phyloP scores from a whole-genome alignment of 2,797 vertebrate genomes.

The Anisognathus igniventris region DNA sequence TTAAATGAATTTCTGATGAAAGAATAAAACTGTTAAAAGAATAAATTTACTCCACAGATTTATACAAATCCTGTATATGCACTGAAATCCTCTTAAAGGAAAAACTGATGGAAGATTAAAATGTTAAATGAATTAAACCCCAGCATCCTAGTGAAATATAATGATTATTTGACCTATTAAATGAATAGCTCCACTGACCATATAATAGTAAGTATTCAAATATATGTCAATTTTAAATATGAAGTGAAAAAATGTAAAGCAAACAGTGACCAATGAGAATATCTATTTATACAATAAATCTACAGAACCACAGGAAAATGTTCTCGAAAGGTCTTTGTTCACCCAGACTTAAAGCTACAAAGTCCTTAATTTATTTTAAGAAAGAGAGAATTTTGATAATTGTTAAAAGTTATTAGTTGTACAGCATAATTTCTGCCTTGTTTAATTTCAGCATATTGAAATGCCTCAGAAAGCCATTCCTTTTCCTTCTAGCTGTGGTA shows the following conservation, averaged over 20 bases:
- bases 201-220: slow-evolving; percentile 56
- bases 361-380: not conserved
- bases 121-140: slow-evolving; percentile 76
- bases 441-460: not conserved
- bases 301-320: slow-evolving; percentile 5
- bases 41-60: slow-evolving; percentile 78
- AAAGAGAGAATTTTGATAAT: not conserved
- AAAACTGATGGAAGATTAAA: slow-evolving; percentile 79
- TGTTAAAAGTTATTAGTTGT: not conserved
- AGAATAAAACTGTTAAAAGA: slow-evolving; percentile 79
- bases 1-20: slow-evolving; percentile 82
- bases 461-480: not conserved
- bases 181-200: slow-evolving; percentile 60
- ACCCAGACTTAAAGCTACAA: not conserved
- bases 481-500: not conserved
- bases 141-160: slow-evolving; percentile 69
- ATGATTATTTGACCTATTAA: slow-evolving; percentile 77
- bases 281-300: slow-evolving; percentile 45
- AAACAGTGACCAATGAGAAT: slow-evolving; percentile 61
- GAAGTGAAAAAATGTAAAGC: slow-evolving; percentile 47
- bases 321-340: slow-evolving; percentile 43
- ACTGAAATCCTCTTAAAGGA: slow-evolving; percentile 76
- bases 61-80: slow-evolving; percentile 75
- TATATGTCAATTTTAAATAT: slow-evolving; percentile 68
- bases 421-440: not conserved